Conservation (phyloP, 2,113 vertebrate genomes). For the Phylloscopus trochiloides region DNA sequence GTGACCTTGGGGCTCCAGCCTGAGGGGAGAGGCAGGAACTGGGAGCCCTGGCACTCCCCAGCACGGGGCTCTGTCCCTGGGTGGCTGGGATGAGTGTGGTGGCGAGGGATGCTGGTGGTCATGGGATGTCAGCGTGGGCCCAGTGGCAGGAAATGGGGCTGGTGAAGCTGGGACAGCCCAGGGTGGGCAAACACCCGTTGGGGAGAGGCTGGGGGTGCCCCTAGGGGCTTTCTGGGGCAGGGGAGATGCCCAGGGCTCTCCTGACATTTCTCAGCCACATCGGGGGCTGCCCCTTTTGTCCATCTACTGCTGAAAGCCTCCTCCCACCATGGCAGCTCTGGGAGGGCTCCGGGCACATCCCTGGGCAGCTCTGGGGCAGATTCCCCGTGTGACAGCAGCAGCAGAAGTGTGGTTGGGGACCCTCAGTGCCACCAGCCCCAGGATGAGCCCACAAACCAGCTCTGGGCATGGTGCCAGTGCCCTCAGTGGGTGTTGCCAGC, state of each 20-base stretch:
- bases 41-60: neutral
- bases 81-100: fast-evolving
- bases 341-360: neutral
- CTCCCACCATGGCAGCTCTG: fast-evolving
- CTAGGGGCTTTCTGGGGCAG: neutral
- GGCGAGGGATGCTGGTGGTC: neutral
- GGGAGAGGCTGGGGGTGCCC: neutral
- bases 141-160: neutral
- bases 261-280: fast-evolving
- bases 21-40: neutral
- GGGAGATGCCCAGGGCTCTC: neutral
- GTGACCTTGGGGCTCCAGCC: fast-evolving
- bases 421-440: neutral
- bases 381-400: neutral
- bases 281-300: neutral
- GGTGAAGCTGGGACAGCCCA: neutral
- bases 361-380: neutral
- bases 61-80: fast-evolving
- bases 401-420: fast-evolving
- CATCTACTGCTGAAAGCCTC: fast-evolving
- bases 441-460: neutral
- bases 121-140: neutral
- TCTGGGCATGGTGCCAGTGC: neutral
- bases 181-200: fast-evolving
- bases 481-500: fast-evolving